phyloP scores from a whole-genome alignment of 1,140 invertebrate genomes.

The Coelopa frigida region DNA sequence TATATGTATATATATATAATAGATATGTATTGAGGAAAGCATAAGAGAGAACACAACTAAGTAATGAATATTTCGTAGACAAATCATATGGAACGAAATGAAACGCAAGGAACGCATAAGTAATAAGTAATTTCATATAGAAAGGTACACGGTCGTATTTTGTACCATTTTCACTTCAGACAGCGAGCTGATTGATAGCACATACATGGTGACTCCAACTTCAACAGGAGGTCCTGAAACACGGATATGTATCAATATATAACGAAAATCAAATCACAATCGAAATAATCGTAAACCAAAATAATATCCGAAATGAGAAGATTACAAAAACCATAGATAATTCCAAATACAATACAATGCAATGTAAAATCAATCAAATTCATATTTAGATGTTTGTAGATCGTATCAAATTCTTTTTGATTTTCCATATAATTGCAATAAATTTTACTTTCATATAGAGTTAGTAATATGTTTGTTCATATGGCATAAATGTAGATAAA shows the following conservation, averaged over 20 bases:
- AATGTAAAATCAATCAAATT: not conserved
- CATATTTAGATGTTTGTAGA: not conserved
- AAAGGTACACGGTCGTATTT: conserved; percentile 41
- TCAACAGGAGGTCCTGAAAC: conserved; percentile 89
- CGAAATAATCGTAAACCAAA: conserved; percentile 7
- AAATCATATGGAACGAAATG: no score
- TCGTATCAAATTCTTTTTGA: no score
- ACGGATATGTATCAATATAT: conserved; percentile 20
- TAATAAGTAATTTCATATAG: no score
- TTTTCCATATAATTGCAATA: no score
- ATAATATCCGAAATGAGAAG: not conserved
- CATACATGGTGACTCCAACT: conserved; percentile 96
- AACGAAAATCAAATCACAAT: conserved; percentile 4
- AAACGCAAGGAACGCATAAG: no score
- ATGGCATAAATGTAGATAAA: no score
- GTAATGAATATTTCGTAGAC: no score
- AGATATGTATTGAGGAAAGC: no score
- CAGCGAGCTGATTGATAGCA: conserved; percentile 96
- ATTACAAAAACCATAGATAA: not conserved
- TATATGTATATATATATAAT: no score
- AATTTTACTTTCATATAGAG: no score
- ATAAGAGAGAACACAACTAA: no score
- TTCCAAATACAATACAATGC: not conserved
- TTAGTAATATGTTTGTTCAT: no score
- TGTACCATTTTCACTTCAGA: conserved; percentile 98